Conservation (phyloP, 2,797 vertebrate species). For the Phalanger gymnotis region DNA sequence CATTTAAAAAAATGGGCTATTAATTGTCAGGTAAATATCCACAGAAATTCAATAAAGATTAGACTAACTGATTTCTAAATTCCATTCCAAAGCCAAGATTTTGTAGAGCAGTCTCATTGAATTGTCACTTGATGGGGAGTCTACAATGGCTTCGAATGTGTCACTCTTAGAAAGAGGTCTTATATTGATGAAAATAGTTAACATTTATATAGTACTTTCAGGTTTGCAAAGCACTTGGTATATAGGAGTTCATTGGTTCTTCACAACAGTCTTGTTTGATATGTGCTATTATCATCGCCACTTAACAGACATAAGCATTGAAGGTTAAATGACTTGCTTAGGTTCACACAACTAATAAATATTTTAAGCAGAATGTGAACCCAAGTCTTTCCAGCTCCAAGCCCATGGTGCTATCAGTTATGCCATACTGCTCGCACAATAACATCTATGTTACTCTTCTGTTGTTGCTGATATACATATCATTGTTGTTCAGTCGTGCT, state of each 20-base stretch:
- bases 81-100: neutral
- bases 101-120: slow-evolving; percentile 16
- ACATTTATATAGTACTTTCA: neutral
- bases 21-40: neutral
- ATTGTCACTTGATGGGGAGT: neutral
- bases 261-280: neutral
- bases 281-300: neutral
- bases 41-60: slow-evolving; percentile 16
- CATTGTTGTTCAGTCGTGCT: neutral
- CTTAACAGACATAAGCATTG: neutral
- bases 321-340: neutral
- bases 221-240: neutral
- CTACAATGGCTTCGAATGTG: neutral
- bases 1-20: neutral
- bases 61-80: neutral
- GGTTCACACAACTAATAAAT: neutral
- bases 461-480: neutral
- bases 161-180: neutral
- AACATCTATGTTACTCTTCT: neutral
- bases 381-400: neutral
- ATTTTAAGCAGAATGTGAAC: neutral
- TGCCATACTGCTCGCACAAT: neutral
- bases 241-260: neutral
- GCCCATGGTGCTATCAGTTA: neutral
- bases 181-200: slow-evolving; percentile 28